phyloP scores from a whole-genome alignment of 2,113 vertebrate species.

The Chlorocebus sabaeus region DNA sequence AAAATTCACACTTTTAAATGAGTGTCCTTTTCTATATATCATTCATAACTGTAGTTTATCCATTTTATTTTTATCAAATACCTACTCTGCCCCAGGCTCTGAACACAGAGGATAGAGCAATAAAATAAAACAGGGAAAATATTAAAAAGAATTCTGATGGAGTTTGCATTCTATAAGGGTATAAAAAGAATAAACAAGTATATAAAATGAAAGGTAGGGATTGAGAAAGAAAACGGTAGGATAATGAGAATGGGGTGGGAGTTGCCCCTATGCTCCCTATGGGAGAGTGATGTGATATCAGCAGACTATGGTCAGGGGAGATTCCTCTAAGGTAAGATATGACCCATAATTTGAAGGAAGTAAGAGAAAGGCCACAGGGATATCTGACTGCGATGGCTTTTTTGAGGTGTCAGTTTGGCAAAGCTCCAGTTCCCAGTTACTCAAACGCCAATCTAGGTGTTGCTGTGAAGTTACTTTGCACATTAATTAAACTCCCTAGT shows the following conservation, averaged over 20 bases:
- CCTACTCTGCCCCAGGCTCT: not conserved
- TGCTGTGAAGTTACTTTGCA: not conserved
- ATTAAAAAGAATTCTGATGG: not conserved
- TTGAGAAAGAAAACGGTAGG: not conserved
- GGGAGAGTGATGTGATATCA: not conserved
- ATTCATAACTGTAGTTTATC: not conserved
- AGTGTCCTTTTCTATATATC: not conserved
- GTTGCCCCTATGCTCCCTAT: not conserved
- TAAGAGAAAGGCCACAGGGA: not conserved
- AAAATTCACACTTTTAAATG: not conserved
- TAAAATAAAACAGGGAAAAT: not conserved
- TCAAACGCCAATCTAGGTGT: not conserved
- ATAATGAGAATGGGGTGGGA: not conserved
- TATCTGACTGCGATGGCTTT: not conserved
- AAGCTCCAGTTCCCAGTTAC: not conserved
- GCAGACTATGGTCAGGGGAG: not conserved
- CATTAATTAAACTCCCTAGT: not conserved
- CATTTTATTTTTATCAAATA: not conserved
- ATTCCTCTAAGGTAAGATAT: not conserved
- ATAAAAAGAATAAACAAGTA: not conserved
- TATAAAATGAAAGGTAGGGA: not conserved
- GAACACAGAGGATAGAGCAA: not conserved
- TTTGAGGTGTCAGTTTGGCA: not conserved
- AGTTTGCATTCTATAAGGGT: not conserved
- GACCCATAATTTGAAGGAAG: not conserved